Evolutionary conservation across 1,140 invertebrate species (phyloP).

Genomic region (Anastatus disparis): DNA sequence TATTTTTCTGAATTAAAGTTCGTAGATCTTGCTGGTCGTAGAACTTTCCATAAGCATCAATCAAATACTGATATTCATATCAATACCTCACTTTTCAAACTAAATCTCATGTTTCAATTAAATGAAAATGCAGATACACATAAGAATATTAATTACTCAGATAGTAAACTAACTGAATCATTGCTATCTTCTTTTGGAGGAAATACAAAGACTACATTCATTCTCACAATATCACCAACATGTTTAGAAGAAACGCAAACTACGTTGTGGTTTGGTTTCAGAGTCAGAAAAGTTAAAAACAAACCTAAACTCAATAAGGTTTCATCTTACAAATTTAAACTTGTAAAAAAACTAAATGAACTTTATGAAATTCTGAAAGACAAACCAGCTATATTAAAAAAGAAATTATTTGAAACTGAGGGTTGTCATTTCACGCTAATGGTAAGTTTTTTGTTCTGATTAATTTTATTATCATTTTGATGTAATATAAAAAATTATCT

Average conservation of each 20-base stretch:
- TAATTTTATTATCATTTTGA: not conserved
- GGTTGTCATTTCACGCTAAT: no score
- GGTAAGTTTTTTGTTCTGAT: not conserved
- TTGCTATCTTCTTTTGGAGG: slow-evolving; percentile 82
- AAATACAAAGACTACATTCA: slow-evolving; percentile 82
- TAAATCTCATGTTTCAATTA: slow-evolving; percentile 51
- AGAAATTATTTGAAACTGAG: slow-evolving; percentile 2
- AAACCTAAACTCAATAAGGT: slow-evolving; percentile 75
- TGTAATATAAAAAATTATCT: not conserved
- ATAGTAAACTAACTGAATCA: slow-evolving; percentile 82
- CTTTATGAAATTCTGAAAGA: slow-evolving; percentile 1
- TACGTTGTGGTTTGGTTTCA: slow-evolving; percentile 72
- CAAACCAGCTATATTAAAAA: no score
- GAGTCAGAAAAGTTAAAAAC: slow-evolving; percentile 72
- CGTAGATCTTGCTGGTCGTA: slow-evolving; percentile 85
- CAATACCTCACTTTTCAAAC: slow-evolving; percentile 69
- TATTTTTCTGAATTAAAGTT: slow-evolving; percentile 79
- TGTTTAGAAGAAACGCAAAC: slow-evolving; percentile 76
- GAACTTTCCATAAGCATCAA: slow-evolving; percentile 74
- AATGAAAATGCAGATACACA: slow-evolving; percentile 44
- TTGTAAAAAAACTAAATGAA: slow-evolving; percentile 10
- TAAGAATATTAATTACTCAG: slow-evolving; percentile 75
- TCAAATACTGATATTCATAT: slow-evolving; percentile 82
- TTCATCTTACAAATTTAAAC: slow-evolving; percentile 8
- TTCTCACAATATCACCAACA: slow-evolving; percentile 78